phyloP scores from a whole-genome alignment of 1,140 invertebrate species.

The Brachionus paranguensis region DNA sequence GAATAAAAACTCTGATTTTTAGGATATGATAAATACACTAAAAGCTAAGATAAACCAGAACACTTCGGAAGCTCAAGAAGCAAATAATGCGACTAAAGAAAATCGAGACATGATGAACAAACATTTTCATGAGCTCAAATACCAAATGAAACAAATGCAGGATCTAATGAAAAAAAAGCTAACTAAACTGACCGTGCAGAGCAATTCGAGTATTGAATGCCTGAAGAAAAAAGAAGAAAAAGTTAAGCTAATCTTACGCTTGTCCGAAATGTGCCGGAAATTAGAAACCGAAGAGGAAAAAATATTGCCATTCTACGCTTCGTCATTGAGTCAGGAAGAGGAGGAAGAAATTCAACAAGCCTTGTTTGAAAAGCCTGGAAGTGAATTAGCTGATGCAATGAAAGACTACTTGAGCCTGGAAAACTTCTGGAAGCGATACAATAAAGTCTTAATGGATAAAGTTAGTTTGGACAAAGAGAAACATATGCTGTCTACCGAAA shows the following conservation, averaged over 20 bases:
- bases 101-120: constrained; percentile 51
- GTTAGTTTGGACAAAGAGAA: constrained; percentile 54
- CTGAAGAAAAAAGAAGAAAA: constrained; percentile 48
- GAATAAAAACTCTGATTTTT: no score
- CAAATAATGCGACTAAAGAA: constrained; percentile 24
- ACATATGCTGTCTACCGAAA: constrained; percentile 48
- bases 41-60: constrained; percentile 3
- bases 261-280: constrained; percentile 55
- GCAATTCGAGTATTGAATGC: constrained; percentile 51
- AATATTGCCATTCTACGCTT: constrained; percentile 56
- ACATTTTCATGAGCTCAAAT: constrained; percentile 53
- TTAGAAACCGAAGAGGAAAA: constrained; percentile 57
- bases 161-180: constrained; percentile 50
- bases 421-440: constrained; percentile 56
- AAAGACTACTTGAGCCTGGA: constrained; percentile 45
- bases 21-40: constrained; percentile 19
- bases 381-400: constrained; percentile 45
- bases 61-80: neutral
- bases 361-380: constrained; percentile 47
- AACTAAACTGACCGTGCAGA: constrained; percentile 52
- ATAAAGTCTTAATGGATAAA: constrained; percentile 55
- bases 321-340: constrained; percentile 53
- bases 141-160: constrained; percentile 54
- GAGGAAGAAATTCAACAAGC: constrained; percentile 50
- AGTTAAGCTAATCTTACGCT: constrained; percentile 47